These are phyloP conservation scores for Rhodeus uyekii DNA, from an alignment of 2,797 vertebrate species.

Conservation along the genomic window DNA sequence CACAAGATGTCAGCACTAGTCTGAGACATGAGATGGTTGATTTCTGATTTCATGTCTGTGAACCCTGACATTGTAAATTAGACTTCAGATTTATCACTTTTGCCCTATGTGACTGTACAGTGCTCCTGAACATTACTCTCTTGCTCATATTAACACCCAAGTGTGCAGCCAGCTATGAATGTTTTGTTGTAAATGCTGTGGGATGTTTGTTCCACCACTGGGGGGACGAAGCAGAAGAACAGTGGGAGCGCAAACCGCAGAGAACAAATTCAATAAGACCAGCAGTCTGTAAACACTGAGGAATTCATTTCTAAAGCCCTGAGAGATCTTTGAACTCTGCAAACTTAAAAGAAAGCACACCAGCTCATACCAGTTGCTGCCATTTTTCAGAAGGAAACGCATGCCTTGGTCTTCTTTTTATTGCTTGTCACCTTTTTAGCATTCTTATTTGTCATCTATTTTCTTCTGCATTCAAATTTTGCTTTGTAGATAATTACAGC, in stretches of 20 bases:
- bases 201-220: constrained; percentile 14
- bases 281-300: background rate
- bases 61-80: constrained; percentile 7
- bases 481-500: background rate
- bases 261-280: constrained; percentile 1
- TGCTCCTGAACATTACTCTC: background rate
- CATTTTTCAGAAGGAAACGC: background rate
- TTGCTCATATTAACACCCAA: background rate
- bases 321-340: background rate
- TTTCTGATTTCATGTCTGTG: background rate
- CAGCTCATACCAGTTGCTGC: too few species aligned
- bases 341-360: too few species aligned
- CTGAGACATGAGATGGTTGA: constrained; percentile 28
- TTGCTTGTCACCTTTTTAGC: background rate
- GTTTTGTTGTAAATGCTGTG: background rate
- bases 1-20: constrained; percentile 62
- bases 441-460: too few species aligned
- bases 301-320: background rate
- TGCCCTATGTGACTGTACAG: background rate
- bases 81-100: constrained; percentile 16
- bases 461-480: background rate
- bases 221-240: background rate
- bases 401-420: background rate
- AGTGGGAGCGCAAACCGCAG: background rate
- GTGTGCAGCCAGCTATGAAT: constrained; percentile 1